phyloP scores from a whole-genome alignment of 2,888 invertebrate genomes.

The Pheosia gnoma region DNA sequence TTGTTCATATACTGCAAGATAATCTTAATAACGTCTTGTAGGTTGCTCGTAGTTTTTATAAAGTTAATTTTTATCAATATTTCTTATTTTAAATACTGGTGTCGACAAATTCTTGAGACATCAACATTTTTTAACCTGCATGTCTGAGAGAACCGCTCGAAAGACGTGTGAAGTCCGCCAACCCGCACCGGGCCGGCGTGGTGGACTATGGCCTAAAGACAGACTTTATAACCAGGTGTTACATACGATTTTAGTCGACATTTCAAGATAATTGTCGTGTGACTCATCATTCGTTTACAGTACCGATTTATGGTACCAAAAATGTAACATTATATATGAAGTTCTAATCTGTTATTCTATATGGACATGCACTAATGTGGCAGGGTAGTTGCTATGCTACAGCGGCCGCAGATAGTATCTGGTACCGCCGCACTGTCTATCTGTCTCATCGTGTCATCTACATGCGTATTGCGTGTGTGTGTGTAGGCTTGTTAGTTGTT shows the following conservation, averaged over 20 bases:
- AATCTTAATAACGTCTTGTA: slow-evolving; percentile 2
- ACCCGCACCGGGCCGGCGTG: too few species aligned
- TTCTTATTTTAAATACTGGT: too few species aligned
- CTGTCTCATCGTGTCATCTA: neutral
- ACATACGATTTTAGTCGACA: neutral
- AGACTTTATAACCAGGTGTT: too few species aligned
- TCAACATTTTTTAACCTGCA: neutral
- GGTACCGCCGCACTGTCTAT: slow-evolving; percentile 4
- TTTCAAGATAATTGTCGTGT: neutral
- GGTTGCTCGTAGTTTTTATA: slow-evolving; percentile 11
- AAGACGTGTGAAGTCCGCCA: too few species aligned
- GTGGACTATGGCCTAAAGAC: too few species aligned
- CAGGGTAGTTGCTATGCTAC: slow-evolving; percentile 24
- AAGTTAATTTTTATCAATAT: slow-evolving; percentile 3
- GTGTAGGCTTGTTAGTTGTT: too few species aligned
- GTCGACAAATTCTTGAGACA: too few species aligned
- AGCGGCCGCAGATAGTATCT: slow-evolving; percentile 20
- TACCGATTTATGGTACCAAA: neutral
- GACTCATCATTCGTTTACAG: neutral
- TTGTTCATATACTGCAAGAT: neutral
- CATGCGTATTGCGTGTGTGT: neutral
- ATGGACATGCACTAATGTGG: neutral
- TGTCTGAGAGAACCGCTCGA: too few species aligned
- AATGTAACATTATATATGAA: neutral
- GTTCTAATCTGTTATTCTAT: neutral